Percentiles rank a stretch among this genome's conserved stretches.
These are phyloP conservation scores for Rhyacophila brunnea DNA, from an alignment of 1,140 invertebrate species.

Conservation along the genomic window DNA sequence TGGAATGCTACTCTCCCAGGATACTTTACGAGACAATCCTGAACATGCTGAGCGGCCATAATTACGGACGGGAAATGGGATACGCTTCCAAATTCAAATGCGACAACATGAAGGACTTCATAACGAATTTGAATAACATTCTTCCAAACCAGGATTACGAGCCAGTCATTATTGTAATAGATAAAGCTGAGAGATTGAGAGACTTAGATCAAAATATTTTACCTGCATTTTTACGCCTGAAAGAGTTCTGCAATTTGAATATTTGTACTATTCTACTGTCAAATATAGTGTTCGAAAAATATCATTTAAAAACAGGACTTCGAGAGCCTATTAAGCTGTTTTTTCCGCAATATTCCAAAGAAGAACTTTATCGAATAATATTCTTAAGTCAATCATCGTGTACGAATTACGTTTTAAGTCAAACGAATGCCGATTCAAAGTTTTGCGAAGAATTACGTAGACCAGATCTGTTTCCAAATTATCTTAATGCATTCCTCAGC, in stretches of 20 bases:
- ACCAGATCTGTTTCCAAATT: slow-evolving; percentile 71
- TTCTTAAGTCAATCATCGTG: slow-evolving; percentile 45
- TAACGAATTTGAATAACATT: slow-evolving; percentile 54
- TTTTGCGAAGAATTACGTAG: slow-evolving; percentile 44
- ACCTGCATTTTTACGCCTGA: slow-evolving; percentile 67
- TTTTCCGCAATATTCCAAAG: slow-evolving; percentile 80
- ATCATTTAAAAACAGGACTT: slow-evolving; percentile 65
- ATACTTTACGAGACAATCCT: slow-evolving; percentile 77
- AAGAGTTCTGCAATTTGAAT: slow-evolving; percentile 69
- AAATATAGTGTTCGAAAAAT: slow-evolving; percentile 79
- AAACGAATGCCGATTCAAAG: slow-evolving; percentile 36
- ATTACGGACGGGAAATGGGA: slow-evolving; percentile 40
- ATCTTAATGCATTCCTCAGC: slow-evolving; percentile 75
- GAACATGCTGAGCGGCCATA: slow-evolving; percentile 54
- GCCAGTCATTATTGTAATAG: slow-evolving; percentile 66
- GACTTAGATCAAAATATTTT: slow-evolving; percentile 72
- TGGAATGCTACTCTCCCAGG: slow-evolving; percentile 75
- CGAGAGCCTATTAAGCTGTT: slow-evolving; percentile 72
- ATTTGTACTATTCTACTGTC: slow-evolving; percentile 76
- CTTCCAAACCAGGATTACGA: slow-evolving; percentile 41
- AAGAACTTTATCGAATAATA: slow-evolving; percentile 75
- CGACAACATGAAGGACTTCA: slow-evolving; percentile 74
- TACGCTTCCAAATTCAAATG: slow-evolving; percentile 54
- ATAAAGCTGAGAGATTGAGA: slow-evolving; percentile 76
- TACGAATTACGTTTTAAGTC: slow-evolving; percentile 39